phyloP scores from a whole-genome alignment of 2,113 vertebrate species.

The Podocnemis expansa region DNA sequence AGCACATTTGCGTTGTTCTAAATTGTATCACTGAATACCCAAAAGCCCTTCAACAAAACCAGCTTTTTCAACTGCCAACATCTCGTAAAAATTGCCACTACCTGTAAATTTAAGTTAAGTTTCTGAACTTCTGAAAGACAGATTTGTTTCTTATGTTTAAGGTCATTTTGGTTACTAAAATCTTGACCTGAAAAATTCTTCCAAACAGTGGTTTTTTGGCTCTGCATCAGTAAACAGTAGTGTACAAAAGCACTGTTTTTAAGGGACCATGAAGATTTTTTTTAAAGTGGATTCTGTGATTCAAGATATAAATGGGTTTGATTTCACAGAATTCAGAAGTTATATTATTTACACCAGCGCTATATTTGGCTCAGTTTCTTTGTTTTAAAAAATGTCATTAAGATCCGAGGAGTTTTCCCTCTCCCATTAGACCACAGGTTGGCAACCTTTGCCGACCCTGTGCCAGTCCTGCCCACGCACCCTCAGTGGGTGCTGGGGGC shows the following conservation, averaged over 20 bases:
- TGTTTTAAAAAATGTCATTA: background rate
- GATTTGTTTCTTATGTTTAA: background rate
- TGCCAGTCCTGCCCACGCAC: too few relatives aligned
- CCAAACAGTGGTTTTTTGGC: background rate
- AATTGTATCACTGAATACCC: background rate
- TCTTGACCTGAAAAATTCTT: background rate
- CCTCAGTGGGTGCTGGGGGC: too few relatives aligned
- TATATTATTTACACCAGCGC: background rate
- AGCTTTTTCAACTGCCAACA: background rate
- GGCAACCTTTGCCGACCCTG: too few relatives aligned
- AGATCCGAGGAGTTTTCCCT: background rate
- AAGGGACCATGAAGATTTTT: background rate
- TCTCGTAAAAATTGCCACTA: background rate
- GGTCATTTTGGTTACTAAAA: slow-evolving; percentile 8
- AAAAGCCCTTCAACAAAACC: background rate
- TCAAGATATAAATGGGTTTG: background rate
- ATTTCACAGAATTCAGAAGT: background rate
- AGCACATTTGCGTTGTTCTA: background rate
- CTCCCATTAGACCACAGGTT: background rate
- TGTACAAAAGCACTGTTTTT: slow-evolving; percentile 7
- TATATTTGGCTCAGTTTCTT: background rate
- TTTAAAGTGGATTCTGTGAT: background rate
- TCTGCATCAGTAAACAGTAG: background rate
- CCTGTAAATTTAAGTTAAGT: background rate
- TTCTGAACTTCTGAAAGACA: slow-evolving; percentile 35